Percentiles rank a stretch among this genome's conserved stretches.
Evolutionary conservation across 2,113 vertebrate genomes (phyloP).

Genomic region (Sinocyclocheilus maitianheensis): DNA sequence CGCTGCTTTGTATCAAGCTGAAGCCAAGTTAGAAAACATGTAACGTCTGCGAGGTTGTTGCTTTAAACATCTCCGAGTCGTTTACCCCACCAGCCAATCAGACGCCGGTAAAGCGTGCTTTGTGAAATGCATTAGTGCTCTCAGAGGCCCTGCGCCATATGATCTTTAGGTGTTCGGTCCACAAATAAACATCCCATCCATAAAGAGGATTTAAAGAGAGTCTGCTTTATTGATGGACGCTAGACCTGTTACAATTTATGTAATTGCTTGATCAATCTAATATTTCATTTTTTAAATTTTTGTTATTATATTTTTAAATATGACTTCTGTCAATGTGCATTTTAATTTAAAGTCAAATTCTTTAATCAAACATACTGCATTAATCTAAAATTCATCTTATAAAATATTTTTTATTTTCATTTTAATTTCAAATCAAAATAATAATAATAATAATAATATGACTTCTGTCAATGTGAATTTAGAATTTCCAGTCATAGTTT

Average conservation of each 20-base stretch:
- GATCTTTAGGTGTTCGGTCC: not conserved
- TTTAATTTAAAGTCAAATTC: not conserved
- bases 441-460: not conserved
- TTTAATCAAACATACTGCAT: not conserved
- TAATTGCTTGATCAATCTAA: not conserved
- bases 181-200: not conserved
- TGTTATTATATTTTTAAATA: not conserved
- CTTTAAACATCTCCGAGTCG: not conserved
- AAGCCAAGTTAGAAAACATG: constrained; percentile 16
- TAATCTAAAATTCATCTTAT: not conserved
- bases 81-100: not conserved
- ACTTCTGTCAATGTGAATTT: not conserved
- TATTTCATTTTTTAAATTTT: not conserved
- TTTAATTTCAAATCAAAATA: not conserved
- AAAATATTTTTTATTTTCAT: not conserved
- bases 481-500: not conserved
- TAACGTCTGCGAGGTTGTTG: not conserved
- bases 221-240: not conserved
- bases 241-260: not conserved
- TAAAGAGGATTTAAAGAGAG: not conserved
- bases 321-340: not conserved
- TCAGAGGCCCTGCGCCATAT: not conserved
- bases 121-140: not conserved
- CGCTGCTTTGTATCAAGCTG: not conserved
- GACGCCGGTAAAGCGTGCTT: too few relatives aligned